Evolutionary conservation across 2,888 invertebrate genomes (phyloP).

Genomic region (Thymelicus sylvestris): DNA sequence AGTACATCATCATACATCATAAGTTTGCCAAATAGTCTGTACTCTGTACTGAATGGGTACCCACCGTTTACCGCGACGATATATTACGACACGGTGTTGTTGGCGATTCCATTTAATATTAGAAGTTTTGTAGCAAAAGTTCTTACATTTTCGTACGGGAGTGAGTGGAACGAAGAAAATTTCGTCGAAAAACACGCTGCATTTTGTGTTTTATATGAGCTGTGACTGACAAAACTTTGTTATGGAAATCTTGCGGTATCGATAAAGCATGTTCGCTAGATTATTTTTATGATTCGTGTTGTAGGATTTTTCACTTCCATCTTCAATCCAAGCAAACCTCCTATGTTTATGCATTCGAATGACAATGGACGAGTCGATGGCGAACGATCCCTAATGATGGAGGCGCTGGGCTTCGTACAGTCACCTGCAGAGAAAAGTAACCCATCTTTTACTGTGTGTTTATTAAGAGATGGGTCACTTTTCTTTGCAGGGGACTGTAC

Average conservation of each 20-base stretch:
- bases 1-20: too few relatives aligned
- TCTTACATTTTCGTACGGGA: conserved; percentile 24
- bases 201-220: conserved; percentile 3
- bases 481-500: too few relatives aligned
- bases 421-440: too few relatives aligned
- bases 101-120: conserved; percentile 22
- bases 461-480: too few relatives aligned
- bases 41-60: background rate
- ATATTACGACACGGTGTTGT: conserved; percentile 8
- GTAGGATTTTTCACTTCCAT: too few relatives aligned
- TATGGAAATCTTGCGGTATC: conserved; percentile 8
- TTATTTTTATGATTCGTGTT: background rate
- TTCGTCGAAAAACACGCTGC: conserved; percentile 5
- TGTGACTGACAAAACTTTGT: conserved; percentile 11
- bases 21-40: too few relatives aligned
- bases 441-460: too few relatives aligned
- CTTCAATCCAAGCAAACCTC: too few relatives aligned
- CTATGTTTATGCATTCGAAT: too few relatives aligned
- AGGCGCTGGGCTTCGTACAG: too few relatives aligned
- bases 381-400: too few relatives aligned
- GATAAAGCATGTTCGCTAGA: background rate
- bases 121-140: conserved; percentile 27
- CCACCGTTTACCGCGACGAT: background rate
- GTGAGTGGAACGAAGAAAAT: conserved; percentile 8
- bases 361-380: too few relatives aligned